Base-by-base conservation (phyloP, 2,797 vertebrate genomes). In the Melanotaenia maccullochi region DNA sequence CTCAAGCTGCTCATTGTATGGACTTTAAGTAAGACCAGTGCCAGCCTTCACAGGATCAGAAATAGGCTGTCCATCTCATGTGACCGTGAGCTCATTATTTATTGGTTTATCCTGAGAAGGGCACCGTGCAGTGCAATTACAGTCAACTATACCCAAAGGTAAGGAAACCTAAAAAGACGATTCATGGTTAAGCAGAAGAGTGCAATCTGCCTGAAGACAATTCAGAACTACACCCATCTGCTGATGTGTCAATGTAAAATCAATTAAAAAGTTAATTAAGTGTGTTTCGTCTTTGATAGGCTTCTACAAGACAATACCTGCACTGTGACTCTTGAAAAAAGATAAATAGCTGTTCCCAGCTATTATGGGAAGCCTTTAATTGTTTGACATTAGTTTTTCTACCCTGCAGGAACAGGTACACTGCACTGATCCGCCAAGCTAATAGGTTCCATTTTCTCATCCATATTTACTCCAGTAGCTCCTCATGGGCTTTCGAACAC, bases 201-300 rank as follows among this genome's bases (percentile, higher is more conserved):
- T 44, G 58, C 60, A 75, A 75, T 24, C 57, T 65, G 66, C 67
- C 60, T 9, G 11, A 61, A 66, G 69, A 72, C 81, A 47, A 81
- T 82, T 87, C 71, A 87, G 13, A 81, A 61, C 9, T 7, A 16
- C 76, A 79, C 60, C 86, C 76, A 84, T 85, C 78, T 8, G 14
- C 63, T 81, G 65, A 81, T 81, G 82, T 78, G 76, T 76, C 40
- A 78, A 76, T 60, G 60, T 65, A 65, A 75, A 85, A 88, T 85
- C 81, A 80, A 85, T 86, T 81, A 79, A 81, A 84, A 83, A 77
- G 55, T 60, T 74, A 82, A 87, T 88, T 85, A 64, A 76, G 63
- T 40, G 36, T 61, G 49, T 71, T 82, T 76, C 73, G 79, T 78
- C 74, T 73, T 70, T 57, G 3, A 60, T 63, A 49, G 57, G 74